Conservation (phyloP, 2,888 invertebrate species). For the Lamproptera curius region DNA sequence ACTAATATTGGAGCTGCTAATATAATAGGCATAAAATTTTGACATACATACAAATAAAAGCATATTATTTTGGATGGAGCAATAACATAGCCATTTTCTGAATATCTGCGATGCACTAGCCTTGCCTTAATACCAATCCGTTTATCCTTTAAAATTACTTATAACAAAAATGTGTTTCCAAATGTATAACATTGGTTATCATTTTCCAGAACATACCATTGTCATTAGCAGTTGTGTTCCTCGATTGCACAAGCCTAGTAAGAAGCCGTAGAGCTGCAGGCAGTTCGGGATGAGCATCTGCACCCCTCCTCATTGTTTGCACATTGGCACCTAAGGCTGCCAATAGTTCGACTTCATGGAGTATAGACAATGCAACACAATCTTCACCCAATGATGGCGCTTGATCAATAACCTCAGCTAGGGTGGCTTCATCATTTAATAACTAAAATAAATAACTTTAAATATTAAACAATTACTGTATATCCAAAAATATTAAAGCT, state of each 20-base stretch:
- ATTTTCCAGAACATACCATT: slow-evolving; percentile 47
- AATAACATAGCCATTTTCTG: neutral
- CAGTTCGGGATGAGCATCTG: slow-evolving; percentile 83
- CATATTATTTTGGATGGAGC: neutral
- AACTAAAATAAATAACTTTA: no score
- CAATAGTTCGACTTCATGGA: slow-evolving; percentile 87
- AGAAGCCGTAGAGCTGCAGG: slow-evolving; percentile 83
- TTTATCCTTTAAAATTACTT: no score
- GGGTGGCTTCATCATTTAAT: slow-evolving; percentile 62
- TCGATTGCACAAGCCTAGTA: slow-evolving; percentile 70
- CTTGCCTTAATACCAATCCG: neutral
- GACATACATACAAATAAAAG: no score
- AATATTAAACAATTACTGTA: no score
- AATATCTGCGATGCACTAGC: neutral
- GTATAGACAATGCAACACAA: slow-evolving; percentile 84
- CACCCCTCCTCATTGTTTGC: slow-evolving; percentile 82
- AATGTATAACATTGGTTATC: no score
- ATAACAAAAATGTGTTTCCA: no score
- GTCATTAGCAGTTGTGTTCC: slow-evolving; percentile 41
- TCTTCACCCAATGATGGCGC: slow-evolving; percentile 84
- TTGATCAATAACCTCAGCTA: slow-evolving; percentile 84
- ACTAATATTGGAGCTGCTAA: no score
- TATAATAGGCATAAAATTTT: no score
- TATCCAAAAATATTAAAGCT: no score
- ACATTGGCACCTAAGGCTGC: slow-evolving; percentile 82